Percentiles rank a stretch among this genome's conserved stretches.
These are phyloP conservation scores for Odontomachus brunneus DNA, from an alignment of 1,140 invertebrate genomes.

Conservation along the genomic window DNA sequence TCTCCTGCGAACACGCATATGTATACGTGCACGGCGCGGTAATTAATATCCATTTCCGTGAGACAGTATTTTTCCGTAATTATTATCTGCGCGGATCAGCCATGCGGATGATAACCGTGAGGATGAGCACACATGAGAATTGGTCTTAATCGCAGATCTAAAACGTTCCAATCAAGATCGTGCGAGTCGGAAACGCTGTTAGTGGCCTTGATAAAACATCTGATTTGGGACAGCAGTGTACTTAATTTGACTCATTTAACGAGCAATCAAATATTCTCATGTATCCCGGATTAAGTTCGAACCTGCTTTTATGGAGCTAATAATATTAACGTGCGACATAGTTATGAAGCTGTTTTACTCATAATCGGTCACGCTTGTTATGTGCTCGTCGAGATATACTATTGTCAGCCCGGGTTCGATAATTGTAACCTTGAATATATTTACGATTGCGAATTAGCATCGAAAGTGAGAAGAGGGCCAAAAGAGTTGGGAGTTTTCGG, in stretches of 20 bases:
- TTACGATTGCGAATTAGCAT: slow-evolving; percentile 55
- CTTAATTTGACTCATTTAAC: slow-evolving; percentile 77
- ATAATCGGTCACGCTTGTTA: slow-evolving; percentile 68
- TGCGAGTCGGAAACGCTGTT: slow-evolving; percentile 23
- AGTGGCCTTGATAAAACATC: slow-evolving; percentile 76
- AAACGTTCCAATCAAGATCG: slow-evolving; percentile 56
- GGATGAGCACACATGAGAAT: not conserved
- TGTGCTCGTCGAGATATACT: slow-evolving; percentile 59
- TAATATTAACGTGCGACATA: slow-evolving; percentile 42
- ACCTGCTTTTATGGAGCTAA: slow-evolving; percentile 67
- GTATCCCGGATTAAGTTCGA: slow-evolving; percentile 51
- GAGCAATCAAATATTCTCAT: slow-evolving; percentile 37
- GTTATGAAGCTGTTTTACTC: slow-evolving; percentile 61
- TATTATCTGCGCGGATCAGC: too few species aligned
- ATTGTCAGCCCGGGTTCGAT: slow-evolving; percentile 60
- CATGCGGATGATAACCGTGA: not conserved
- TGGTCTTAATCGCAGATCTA: not conserved
- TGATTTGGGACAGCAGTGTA: slow-evolving; percentile 71
- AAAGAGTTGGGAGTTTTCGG: slow-evolving; percentile 19
- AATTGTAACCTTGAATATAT: slow-evolving; percentile 72
- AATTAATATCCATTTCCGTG: too few species aligned
- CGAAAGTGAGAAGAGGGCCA: slow-evolving; percentile 59
- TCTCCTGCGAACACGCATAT: too few species aligned
- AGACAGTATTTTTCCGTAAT: too few species aligned
- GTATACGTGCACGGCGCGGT: too few species aligned